These are phyloP conservation scores for Cataglyphis livida DNA, from an alignment of 2,888 invertebrate species.

Conservation along the genomic window DNA sequence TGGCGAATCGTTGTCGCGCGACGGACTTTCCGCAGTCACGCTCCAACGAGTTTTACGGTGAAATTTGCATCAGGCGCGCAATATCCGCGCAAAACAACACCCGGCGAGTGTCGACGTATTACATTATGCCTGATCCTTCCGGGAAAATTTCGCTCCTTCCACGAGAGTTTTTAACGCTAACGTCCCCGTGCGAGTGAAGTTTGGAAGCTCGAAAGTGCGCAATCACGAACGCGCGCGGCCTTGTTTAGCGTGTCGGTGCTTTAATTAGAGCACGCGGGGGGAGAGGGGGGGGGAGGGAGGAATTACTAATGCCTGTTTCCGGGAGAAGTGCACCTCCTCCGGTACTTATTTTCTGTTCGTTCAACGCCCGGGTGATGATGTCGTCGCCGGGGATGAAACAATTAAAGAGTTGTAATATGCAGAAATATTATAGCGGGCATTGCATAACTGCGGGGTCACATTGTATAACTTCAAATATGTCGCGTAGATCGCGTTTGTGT, in stretches of 20 bases:
- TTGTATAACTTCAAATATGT: conserved; percentile 27
- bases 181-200: conserved; percentile 1
- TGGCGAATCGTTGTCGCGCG: conserved; percentile 34
- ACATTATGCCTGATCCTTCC: neutral
- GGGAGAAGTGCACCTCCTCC: neutral
- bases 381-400: neutral
- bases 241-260: conserved; percentile 10
- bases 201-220: neutral
- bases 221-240: neutral
- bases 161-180: neutral
- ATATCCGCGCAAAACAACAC: conserved; percentile 6
- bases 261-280: neutral
- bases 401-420: conserved; percentile 21
- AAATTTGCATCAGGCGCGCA: conserved; percentile 6
- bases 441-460: neutral
- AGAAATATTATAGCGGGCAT: conserved; percentile 1
- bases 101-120: neutral
- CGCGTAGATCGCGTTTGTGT: conserved; percentile 18
- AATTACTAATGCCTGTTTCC: neutral
- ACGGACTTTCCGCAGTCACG: conserved; percentile 17
- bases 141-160: neutral
- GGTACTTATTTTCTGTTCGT: neutral
- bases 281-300: too few species aligned
- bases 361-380: neutral
- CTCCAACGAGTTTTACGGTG: conserved; percentile 23